Evolutionary conservation across 2,888 invertebrate species (phyloP), one percentile per base, ranked within the genome.

Genomic region (Pollenia griseotomentosa): DNA sequence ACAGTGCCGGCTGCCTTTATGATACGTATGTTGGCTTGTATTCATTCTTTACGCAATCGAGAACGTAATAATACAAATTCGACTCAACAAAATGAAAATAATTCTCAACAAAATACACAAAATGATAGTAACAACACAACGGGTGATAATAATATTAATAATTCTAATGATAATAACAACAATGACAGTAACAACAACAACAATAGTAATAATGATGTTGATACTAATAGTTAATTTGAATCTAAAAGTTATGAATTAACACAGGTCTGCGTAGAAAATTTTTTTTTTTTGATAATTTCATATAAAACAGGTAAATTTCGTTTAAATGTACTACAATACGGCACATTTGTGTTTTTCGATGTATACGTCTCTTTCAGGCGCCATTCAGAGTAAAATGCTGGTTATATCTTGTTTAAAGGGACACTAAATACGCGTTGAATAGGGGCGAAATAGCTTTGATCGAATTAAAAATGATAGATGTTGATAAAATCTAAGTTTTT

Each of bases 1-100:
- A 97, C 97, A 42, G 97, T 97, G 78, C 97, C 97, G 48, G 97
- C 97, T 19, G 96, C 96, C 74, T 97, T 97, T 92, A 97, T 97
- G 97, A 96, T 97, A 89, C 94, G 96, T 90, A 96, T 96, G 95
- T 92, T 96, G 91, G 95, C 96, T 57, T 96, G 96, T 90, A 94
- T 96, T 88, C 96, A 96, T 93, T 90, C 92, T 11, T 85, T 92
- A 68, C 95, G 95, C 89, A 95, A 95, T 90, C 94, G 95, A 89
- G 90, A 91, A 63, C 88, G 91, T 59, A 85, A 83, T 61, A 81
- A 82, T 14, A 14, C 79, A 44, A 80, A 80, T 73, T 19, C 66
- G 11, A 55, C 66, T 57, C 70, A 70, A 66, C 65, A 23, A 70
- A 46, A 46, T 86, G 53, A 78, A 42, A 74, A 61, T 55, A 82